Base-by-base conservation (phyloP, 1,140 invertebrate species). In the Cecropterus lyciades region DNA sequence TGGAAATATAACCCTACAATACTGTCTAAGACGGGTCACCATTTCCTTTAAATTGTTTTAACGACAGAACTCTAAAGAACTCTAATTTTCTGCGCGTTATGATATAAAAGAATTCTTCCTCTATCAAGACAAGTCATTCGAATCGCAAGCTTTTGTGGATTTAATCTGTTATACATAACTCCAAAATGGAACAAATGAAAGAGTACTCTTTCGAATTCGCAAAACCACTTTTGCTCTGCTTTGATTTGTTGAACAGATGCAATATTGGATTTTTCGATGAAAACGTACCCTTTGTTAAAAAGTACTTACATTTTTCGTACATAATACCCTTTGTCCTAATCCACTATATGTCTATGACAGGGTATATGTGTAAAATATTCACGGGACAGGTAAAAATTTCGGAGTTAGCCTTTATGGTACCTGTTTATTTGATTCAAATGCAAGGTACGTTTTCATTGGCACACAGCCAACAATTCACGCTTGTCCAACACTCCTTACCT, bases 391-490 rank as follows among this genome's bases (percentile, higher is more conserved):
- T 79, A 3, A 53, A 74, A 14, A 15, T 76, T n/a, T 71, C 63
- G 0, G 69, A 74, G 33, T 46, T 76, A 43, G 72, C 73, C 33
- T 78, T 64, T 62, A 70, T 74, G 49, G 57, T 74, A 20, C 52
- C 74, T 42, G 60, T 75, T 59, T 77, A 65, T 48, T 65, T 77
- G 33, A 65, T 75, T 37, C 60, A 65, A 24, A 59, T 43, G n/a
- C 73, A 77, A 73, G 53, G 75, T 77, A 69, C 51, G 67, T 68
- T n/a, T n/a, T 51, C 40, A 6, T 51, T 37, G 59, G 30, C 46
- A 14, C 8, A 15, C 14, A 37, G 56, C 43, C 45, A 20, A 48
- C 20, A 11, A 43, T 17, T 37, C 37, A 6, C 43, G 30, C n/a
- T n/a, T n/a, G 43, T 60, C 43, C 24, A 30, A 59, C 53, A 40